phyloP scores from a whole-genome alignment of 2,113 vertebrate species.

The Pluvianellus socialis region DNA sequence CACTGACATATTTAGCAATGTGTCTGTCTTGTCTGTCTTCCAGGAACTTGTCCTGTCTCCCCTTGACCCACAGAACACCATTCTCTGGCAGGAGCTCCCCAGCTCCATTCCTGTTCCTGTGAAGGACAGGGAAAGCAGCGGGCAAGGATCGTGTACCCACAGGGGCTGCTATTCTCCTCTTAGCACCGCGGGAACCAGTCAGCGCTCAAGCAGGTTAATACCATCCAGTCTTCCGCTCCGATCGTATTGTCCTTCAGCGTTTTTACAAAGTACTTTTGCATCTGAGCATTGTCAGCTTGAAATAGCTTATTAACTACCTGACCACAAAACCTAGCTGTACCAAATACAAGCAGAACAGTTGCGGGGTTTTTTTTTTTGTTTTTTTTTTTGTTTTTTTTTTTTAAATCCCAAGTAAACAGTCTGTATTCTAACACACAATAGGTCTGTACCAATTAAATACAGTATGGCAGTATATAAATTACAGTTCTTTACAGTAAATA shows the following conservation, averaged over 20 bases:
- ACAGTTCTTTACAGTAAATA: slow-evolving; percentile 95
- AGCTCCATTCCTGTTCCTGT: fast-evolving
- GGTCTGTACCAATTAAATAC: slow-evolving; percentile 91
- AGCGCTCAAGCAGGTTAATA: background rate
- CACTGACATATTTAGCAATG: background rate
- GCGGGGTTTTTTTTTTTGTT: background rate
- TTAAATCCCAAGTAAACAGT: slow-evolving; percentile 81
- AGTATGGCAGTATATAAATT: slow-evolving; percentile 91
- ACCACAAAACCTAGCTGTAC: background rate
- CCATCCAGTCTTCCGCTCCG: background rate
- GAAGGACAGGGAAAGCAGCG: background rate
- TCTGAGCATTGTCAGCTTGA: background rate
- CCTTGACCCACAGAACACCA: background rate
- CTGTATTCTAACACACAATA: slow-evolving; percentile 91
- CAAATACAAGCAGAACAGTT: slow-evolving; percentile 44
- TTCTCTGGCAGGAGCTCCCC: background rate
- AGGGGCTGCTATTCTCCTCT: background rate
- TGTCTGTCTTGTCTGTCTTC: background rate
- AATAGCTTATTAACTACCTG: background rate
- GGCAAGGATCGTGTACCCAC: background rate
- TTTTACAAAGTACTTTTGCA: background rate
- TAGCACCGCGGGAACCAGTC: fast-evolving
- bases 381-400: background rate
- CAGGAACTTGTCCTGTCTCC: background rate
- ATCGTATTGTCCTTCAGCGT: background rate